Evolutionary conservation across 1,140 invertebrate species (phyloP).

Genomic region (Tenebrio molitor): DNA sequence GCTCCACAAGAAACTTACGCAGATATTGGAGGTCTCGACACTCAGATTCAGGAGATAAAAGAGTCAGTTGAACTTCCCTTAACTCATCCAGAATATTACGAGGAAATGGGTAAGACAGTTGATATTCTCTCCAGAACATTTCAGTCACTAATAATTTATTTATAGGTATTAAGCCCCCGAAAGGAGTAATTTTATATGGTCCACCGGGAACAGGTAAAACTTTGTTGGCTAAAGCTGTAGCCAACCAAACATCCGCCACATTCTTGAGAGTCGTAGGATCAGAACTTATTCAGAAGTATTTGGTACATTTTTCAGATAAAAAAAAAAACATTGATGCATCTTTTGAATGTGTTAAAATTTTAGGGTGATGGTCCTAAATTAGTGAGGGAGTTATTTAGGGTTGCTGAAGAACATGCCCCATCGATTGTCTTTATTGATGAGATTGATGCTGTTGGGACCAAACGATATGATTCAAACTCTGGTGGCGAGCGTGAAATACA

Average conservation of each 20-base stretch:
- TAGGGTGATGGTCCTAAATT: conserved; percentile 99
- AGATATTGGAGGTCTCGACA: conserved; percentile 99
- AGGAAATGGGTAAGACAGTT: conserved; percentile 91
- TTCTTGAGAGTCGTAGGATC: conserved; percentile 99
- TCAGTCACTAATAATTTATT: background rate
- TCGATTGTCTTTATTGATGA: conserved; percentile 99
- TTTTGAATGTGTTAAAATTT: too few relatives aligned
- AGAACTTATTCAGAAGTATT: conserved; percentile 99
- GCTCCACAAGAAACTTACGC: conserved; percentile 99
- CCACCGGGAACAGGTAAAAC: conserved; percentile 99
- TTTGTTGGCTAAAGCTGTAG: conserved; percentile 97
- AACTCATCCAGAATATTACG: conserved; percentile 99
- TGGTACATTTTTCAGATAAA: conserved; percentile 75
- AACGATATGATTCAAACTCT: conserved; percentile 99
- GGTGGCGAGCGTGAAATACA: conserved; percentile 99
- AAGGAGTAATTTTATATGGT: conserved; percentile 99
- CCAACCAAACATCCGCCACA: conserved; percentile 99
- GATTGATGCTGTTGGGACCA: conserved; percentile 99
- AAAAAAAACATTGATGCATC: background rate
- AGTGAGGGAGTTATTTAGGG: conserved; percentile 96
- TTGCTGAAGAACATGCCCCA: conserved; percentile 99
- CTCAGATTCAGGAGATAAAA: conserved; percentile 99
- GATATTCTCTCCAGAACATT: background rate
- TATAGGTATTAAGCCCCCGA: conserved; percentile 92
- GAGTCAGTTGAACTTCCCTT: conserved; percentile 99